Base-by-base conservation (phyloP, 2,888 invertebrate species). In the Diadromus collaris region DNA sequence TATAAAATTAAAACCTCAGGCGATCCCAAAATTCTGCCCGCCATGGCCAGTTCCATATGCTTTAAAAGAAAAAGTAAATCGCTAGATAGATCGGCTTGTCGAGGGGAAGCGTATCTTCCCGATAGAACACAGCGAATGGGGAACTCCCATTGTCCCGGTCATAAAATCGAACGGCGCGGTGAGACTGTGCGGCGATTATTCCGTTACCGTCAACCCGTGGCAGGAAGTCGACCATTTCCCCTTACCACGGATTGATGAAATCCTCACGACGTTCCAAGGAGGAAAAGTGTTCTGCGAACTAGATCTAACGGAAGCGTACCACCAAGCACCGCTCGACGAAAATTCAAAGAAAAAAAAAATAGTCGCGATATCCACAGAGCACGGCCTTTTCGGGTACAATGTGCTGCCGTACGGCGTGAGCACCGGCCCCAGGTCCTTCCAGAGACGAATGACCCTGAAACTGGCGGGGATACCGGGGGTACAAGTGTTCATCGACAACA, bases 91-190 rank as follows among this genome's bases (percentile, higher is more conserved):
- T 7, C 16, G 64, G n/a, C 67, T 54, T 6, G 9, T 54, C 2
- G 54, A 38, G 0, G 24, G 38, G 2, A 54, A 56, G 7, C 24
- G 24, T 0, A 67, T 54, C 4, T 38, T 67, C 2, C 67, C 67
- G 2, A 2, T 67, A 27, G 54, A 67, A 38, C 41, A 54, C 4
- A 77, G 81, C 41, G 82, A 83, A 19, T 87, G 86, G 85, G 87
- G 82, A n/a, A 85, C 86, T 21, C 86, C 87, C 2, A 76, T 88
- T 19, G 86, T 88, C 13, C 83, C 84, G 1, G 82, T 88, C 0
- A 71, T 83, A 7, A 86, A 86, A 74, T 60, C 79, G 7, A 78
- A 85, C 73, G 85, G 84, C 2, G 44, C 58, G 21, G 76, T 86
- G 2, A 67, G 87, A 13, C 79, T 88, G 9, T 87, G 86, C 60